Conservation (phyloP, 2,113 vertebrate species). For the Psilopogon haemacephalus region DNA sequence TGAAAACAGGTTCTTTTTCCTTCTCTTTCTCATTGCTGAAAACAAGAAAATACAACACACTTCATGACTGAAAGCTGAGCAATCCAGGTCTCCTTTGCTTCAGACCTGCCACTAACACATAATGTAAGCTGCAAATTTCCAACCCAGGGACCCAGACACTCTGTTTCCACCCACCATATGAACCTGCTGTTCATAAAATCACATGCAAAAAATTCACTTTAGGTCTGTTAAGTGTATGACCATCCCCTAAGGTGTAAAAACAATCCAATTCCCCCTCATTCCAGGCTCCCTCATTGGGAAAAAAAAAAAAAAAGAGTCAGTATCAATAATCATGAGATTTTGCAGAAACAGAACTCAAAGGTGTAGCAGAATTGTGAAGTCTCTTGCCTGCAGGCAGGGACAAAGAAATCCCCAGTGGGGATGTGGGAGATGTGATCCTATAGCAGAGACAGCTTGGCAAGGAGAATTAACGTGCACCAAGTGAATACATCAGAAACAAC, state of each 20-base stretch:
- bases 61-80: background rate
- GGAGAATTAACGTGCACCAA: background rate
- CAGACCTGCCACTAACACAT: background rate
- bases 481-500: background rate
- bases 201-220: background rate
- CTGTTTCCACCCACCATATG: background rate
- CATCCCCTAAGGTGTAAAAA: background rate
- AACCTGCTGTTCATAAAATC: background rate
- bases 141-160: background rate
- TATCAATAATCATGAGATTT: background rate
- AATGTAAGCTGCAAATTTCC: slow-evolving; percentile 5
- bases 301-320: background rate
- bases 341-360: background rate
- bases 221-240: background rate
- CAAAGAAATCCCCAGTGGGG: background rate
- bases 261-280: background rate
- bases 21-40: background rate
- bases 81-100: slow-evolving; percentile 14
- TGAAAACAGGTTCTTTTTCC: background rate
- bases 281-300: background rate
- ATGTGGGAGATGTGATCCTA: background rate
- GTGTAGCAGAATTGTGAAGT: background rate
- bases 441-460: background rate
- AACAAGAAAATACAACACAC: background rate
- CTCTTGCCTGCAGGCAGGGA: background rate